Evolutionary conservation across 1,140 invertebrate genomes (phyloP).

Genomic region (Drepana arcuata): DNA sequence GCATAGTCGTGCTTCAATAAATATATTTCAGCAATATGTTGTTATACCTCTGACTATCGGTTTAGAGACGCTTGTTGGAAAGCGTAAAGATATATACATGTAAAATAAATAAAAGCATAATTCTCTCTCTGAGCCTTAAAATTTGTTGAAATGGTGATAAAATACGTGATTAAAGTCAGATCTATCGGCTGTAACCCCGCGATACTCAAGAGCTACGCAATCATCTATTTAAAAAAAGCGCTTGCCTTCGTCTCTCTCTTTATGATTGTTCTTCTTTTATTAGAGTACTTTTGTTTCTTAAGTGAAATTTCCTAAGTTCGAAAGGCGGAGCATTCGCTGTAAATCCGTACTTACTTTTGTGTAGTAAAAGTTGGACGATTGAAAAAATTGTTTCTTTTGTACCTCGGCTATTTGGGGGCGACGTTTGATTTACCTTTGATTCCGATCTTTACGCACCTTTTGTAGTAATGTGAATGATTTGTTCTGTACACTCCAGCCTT

Average conservation of each 20-base stretch:
- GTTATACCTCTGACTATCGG: no score
- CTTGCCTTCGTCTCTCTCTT: constrained; percentile 53
- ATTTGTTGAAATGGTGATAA: no score
- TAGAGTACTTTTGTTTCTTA: constrained; percentile 66
- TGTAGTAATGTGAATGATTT: no score
- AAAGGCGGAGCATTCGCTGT: constrained; percentile 47
- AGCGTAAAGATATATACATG: no score
- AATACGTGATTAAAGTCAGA: no score
- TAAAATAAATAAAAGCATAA: no score
- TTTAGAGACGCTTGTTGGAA: no score
- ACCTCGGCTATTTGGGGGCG: constrained; percentile 9
- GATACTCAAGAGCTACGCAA: constrained; percentile 1
- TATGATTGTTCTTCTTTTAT: constrained; percentile 70
- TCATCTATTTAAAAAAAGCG: constrained; percentile 32
- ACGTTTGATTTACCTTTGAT: constrained; percentile 19
- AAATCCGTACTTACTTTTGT: constrained; percentile 57
- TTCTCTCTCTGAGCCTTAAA: no score
- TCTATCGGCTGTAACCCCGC: neutral
- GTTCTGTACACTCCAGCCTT: no score
- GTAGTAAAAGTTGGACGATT: constrained; percentile 57
- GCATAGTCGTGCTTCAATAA: no score
- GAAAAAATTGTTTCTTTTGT: constrained; percentile 43
- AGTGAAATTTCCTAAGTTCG: constrained; percentile 61
- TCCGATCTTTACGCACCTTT: no score
- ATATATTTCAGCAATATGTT: no score